A percentile compares a stretch with the other conserved stretches of the same genome.
Evolutionary conservation across 2,888 invertebrate species (phyloP).

Genomic region (Eretmocerus hayati): DNA sequence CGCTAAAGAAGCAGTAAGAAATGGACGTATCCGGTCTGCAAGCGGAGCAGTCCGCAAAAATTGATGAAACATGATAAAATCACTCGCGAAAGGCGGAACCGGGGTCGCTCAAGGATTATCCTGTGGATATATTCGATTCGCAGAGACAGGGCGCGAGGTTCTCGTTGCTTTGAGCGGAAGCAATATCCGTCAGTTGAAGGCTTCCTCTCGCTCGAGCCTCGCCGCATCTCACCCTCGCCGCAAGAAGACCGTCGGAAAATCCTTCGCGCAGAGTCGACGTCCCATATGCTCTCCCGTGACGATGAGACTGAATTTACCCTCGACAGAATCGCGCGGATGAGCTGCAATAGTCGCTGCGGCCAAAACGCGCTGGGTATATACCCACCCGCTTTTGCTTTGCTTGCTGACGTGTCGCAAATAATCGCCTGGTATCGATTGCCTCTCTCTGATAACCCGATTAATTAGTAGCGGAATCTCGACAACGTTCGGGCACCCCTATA

Average conservation of each 20-base stretch:
- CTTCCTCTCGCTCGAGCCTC: neutral
- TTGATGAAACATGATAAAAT: constrained; percentile 21
- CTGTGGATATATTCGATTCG: neutral
- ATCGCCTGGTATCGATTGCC: too few relatives aligned
- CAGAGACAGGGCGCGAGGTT: neutral
- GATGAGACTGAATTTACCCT: too few relatives aligned
- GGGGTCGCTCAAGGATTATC: neutral
- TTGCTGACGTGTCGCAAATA: too few relatives aligned
- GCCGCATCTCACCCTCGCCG: neutral
- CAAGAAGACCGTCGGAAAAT: neutral
- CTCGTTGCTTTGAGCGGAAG: constrained; percentile 14
- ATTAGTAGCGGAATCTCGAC: too few relatives aligned
- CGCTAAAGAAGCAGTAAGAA: constrained; percentile 1
- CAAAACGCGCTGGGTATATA: too few relatives aligned
- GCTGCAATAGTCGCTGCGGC: too few relatives aligned
- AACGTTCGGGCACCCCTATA: too few relatives aligned
- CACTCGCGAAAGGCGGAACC: neutral
- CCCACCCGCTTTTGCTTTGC: too few relatives aligned
- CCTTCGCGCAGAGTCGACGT: neutral
- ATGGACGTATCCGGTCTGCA: neutral
- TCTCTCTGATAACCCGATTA: too few relatives aligned
- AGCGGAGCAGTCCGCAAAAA: constrained; percentile 9
- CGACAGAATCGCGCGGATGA: too few relatives aligned
- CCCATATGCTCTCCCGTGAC: neutral
- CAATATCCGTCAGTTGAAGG: constrained; percentile 13